Conservation (phyloP, 2,888 invertebrate genomes). For the Campoplex nolae region DNA sequence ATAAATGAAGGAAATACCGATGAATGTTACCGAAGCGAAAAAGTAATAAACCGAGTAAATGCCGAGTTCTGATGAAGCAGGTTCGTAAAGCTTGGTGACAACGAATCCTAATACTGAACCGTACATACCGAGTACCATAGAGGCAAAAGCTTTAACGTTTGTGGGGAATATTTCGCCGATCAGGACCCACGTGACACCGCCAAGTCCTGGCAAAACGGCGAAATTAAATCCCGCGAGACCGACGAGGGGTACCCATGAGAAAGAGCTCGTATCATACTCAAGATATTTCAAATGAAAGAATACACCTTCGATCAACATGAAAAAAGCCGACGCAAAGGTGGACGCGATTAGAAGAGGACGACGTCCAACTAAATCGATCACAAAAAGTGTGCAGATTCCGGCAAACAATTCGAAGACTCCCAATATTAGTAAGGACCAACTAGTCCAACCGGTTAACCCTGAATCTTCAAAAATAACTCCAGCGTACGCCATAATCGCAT, state of each 20-base stretch:
- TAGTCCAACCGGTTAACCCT: conserved; percentile 36
- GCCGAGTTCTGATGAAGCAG: conserved; percentile 34
- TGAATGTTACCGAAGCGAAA: conserved; percentile 46
- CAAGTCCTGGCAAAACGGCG: conserved; percentile 1
- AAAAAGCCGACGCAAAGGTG: background rate
- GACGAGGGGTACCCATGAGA: conserved; percentile 50
- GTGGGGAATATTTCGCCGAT: conserved; percentile 52
- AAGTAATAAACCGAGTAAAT: conserved; percentile 59
- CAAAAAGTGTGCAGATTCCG: conserved; percentile 11
- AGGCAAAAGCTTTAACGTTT: conserved; percentile 53
- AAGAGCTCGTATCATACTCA: conserved; percentile 39
- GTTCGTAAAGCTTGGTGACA: conserved; percentile 56
- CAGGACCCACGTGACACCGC: conserved; percentile 25
- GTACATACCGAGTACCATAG: conserved; percentile 53
- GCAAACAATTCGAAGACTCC: conserved; percentile 26
- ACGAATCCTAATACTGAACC: conserved; percentile 54
- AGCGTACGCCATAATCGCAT: conserved; percentile 48
- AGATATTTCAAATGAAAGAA: conserved; percentile 49
- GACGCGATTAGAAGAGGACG: conserved; percentile 40
- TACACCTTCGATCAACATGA: conserved; percentile 31
- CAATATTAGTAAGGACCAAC: conserved; percentile 48
- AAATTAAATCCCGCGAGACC: conserved; percentile 48
- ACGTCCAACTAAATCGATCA: conserved; percentile 42
- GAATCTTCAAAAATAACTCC: conserved; percentile 46
- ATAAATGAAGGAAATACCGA: conserved; percentile 17